A percentile compares a stretch with the other conserved stretches of the same genome.
phyloP scores from a whole-genome alignment of 2,113 vertebrate species.

The Vireo altiloquus region DNA sequence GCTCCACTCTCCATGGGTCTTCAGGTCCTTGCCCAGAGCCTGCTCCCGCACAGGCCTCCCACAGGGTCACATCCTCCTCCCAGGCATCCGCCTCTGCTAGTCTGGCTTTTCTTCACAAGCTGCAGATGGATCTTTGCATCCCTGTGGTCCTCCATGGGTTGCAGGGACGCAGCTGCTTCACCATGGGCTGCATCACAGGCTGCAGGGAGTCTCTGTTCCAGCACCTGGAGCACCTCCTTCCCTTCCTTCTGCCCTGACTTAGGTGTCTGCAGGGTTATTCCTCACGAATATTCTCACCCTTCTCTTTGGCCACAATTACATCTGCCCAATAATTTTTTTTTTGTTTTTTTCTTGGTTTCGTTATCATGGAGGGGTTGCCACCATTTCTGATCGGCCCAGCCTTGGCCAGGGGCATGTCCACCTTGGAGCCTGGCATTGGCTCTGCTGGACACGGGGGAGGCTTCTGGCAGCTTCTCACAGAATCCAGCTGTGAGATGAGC shows the following conservation, averaged over 20 bases:
- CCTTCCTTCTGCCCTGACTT: background rate
- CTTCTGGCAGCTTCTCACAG: background rate
- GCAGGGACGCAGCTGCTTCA: background rate
- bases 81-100: background rate
- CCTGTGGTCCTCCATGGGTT: too few species aligned
- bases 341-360: background rate
- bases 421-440: background rate
- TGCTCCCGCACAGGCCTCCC: background rate
- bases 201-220: background rate
- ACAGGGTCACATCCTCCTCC: background rate
- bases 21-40: background rate
- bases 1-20: background rate
- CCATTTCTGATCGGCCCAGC: background rate
- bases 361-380: background rate
- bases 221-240: background rate
- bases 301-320: background rate
- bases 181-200: background rate
- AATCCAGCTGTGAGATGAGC: background rate
- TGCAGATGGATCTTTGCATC: background rate
- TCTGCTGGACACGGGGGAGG: background rate
- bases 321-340: background rate
- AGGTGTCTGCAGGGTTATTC: background rate
- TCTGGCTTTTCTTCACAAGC: background rate
- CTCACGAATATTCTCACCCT: background rate
- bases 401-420: fast-evolving